Evolutionary conservation across 2,113 vertebrate genomes (phyloP), one percentile per base, ranked within the genome.

Genomic region (Nycticryphes semicollaris): DNA sequence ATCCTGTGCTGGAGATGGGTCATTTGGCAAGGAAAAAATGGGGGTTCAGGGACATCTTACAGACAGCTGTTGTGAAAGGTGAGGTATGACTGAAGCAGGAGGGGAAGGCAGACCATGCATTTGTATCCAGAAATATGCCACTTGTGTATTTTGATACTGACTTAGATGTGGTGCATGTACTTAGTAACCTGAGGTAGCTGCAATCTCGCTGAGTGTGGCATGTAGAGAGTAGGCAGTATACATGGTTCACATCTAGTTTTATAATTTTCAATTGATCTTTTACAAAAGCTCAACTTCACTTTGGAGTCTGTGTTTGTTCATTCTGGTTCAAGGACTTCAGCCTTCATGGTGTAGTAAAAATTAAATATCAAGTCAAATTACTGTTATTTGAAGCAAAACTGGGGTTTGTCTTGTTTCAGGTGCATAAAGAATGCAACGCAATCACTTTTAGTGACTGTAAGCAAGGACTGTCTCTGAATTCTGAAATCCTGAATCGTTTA

Each of bases 121-220:
- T 10, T 0, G 0, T 45, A 15, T 47, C 13, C 31, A 25, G 54
- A 74, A 23, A 30, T 48, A 73, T 0, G 1, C 31, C 22, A 16
- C 17, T 63, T 2, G 2, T 11, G 3, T 33, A 5, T 35, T 47
- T 33, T 14, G 16, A 18, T 45, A 19, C 3, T 35, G 33, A 35
- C 39, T 43, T 62, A 27, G 33, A 15, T 51, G 28, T 11, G 4
- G 50, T 37, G 31, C 4, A 4, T 10, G 16, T 63, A 30, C 63
- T 69, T 63, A 33, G 20, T 56, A 35, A 66, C 22, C 19, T 54
- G 47, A 41, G 62, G 23, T 25, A 51, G 43, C 33, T 57, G 31
- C 7, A 28, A 3, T 1, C 37, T 80, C 21, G 45, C 24, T 1
- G 0, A 22, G 22, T 16, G 12, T 30, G 20, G 3, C 69, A 3